phyloP scores from a whole-genome alignment of 2,888 invertebrate genomes.

The Pyrrhia umbra region DNA sequence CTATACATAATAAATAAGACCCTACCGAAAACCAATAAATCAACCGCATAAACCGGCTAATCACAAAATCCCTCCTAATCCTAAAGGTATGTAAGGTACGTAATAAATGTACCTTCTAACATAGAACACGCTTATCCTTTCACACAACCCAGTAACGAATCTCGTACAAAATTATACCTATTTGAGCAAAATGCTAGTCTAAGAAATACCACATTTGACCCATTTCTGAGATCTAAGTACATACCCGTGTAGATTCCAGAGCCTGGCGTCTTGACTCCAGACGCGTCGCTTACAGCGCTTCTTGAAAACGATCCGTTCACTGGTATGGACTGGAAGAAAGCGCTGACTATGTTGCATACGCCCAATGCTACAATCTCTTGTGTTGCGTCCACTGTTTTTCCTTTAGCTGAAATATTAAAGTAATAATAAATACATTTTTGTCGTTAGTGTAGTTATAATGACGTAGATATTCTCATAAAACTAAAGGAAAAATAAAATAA shows the following conservation, averaged over 20 bases:
- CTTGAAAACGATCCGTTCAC: slow-evolving; percentile 94
- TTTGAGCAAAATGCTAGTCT: slow-evolving; percentile 20
- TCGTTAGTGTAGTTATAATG: too few relatives aligned
- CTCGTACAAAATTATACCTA: slow-evolving; percentile 15
- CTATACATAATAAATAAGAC: slow-evolving; percentile 15
- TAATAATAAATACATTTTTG: too few relatives aligned
- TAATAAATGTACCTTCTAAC: slow-evolving; percentile 33
- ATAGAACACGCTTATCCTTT: slow-evolving; percentile 27
- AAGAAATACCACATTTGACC: slow-evolving; percentile 28
- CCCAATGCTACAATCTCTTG: slow-evolving; percentile 95
- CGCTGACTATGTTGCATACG: slow-evolving; percentile 93
- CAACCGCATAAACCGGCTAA: slow-evolving; percentile 36
- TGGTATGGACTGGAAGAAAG: slow-evolving; percentile 94
- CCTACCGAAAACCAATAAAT: slow-evolving; percentile 27
- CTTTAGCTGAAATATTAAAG: slow-evolving; percentile 88
- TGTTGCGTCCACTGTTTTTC: slow-evolving; percentile 93
- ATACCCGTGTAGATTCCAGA: slow-evolving; percentile 93
- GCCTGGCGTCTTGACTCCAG: slow-evolving; percentile 94
- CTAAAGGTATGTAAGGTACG: slow-evolving; percentile 13
- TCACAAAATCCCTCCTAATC: slow-evolving; percentile 38
- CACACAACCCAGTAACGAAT: slow-evolving; percentile 5
- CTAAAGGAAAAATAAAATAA: too few relatives aligned
- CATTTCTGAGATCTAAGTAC: slow-evolving; percentile 38
- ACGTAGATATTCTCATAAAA: too few relatives aligned
- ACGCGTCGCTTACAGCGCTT: slow-evolving; percentile 95